Evolutionary conservation across 2,797 vertebrate species (phyloP), one percentile per base, ranked within the genome.

Genomic region (Luscinia megarhynchos): DNA sequence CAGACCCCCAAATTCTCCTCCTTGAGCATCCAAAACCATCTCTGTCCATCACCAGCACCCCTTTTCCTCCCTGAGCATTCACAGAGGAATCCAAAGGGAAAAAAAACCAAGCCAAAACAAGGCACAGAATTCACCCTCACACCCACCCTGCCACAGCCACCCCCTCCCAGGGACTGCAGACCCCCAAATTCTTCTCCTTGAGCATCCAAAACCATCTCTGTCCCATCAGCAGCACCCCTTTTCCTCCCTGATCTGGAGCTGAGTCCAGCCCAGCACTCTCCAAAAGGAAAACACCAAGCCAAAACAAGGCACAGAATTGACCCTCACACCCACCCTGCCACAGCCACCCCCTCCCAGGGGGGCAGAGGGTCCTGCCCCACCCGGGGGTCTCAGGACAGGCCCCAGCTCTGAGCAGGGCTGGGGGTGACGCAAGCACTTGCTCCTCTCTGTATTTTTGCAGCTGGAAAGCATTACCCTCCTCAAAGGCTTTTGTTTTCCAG

Each of bases 391-490:
- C 86, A 9, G 0, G 59, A 12, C 5, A 0, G 74, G 66, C 62
- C 70, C 81, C 74, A 51, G 74, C 41, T 43, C 75, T 0, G 4
- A 45, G 55, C n/a, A 0, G 90, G 66, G 67, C 84, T 50, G 53
- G 45, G 74, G 72, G 58, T 94, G 94, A 96, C 36, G 84, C 94
- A 87, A 91, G 64, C 87, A 61, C 76, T 72, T 73, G 74, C 69
- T 94, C 74, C 72, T 58, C 55, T 95, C 95, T 96, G 96, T 98
- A 97, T 98, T 98, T 97, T 97, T 96, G 96, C 98, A 98, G 97
- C 97, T 98, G 98, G 97, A 97, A 98, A 96, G 93, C 96, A 98
- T 98, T 98, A 97, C 50, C 84, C 95, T 94, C 95, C 97, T 97
- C 96, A 95, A 97, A 97, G 94, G 96, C 97, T 96, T 98, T 98